A percentile compares a stretch with the other conserved stretches of the same genome.
Conservation (phyloP, 1,140 invertebrate genomes). For the Bombyx mori region ASM3026992v2 NC_085135.1:9564001-9564500, state of each 20-base stretch:
- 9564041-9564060: slow-evolving; percentile 22
- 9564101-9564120: slow-evolving; percentile 35
- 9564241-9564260: slow-evolving; percentile 41
- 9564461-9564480: slow-evolving; percentile 15
- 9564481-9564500: slow-evolving; percentile 10
- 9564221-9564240: slow-evolving; percentile 32
- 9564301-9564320: slow-evolving; percentile 16
- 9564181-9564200: slow-evolving; percentile 1
- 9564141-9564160: slow-evolving; percentile 53
- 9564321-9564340: slow-evolving; percentile 23
- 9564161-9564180: slow-evolving; percentile 41
- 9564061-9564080: slow-evolving; percentile 29
- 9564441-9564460: slow-evolving; percentile 16
- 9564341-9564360: slow-evolving; percentile 17
- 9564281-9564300: slow-evolving; percentile 14
- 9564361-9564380: slow-evolving; percentile 17
- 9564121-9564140: slow-evolving; percentile 40
- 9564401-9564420: slow-evolving; percentile 15
- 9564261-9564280: slow-evolving; percentile 12
- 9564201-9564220: slow-evolving; percentile 43
- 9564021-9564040: slow-evolving; percentile 14
- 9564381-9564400: slow-evolving; percentile 14
- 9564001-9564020: slow-evolving; percentile 29
- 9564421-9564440: slow-evolving; percentile 11
- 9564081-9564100: slow-evolving; percentile 44